Percentiles rank a stretch among this genome's conserved stretches.
These are phyloP conservation scores for Slavum lentiscoides DNA, from an alignment of 2,888 invertebrate genomes.

Conservation along the genomic window DNA sequence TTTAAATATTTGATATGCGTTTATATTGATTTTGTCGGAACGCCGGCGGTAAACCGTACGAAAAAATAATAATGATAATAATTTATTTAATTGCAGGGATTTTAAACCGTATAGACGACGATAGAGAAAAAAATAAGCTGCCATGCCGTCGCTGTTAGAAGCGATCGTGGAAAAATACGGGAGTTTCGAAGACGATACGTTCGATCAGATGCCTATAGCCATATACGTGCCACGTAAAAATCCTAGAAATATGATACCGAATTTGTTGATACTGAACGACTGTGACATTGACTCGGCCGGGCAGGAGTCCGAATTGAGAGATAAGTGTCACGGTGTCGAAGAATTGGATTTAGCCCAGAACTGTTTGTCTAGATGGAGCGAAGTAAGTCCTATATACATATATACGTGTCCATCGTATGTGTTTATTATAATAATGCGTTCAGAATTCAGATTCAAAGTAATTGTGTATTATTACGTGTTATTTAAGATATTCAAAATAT, in stretches of 20 bases:
- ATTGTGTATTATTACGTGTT: too few relatives aligned
- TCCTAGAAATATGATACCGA: slow-evolving; percentile 71
- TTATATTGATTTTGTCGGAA: too few relatives aligned
- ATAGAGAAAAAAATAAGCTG: not conserved
- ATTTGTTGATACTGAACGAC: slow-evolving; percentile 83
- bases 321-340: slow-evolving; percentile 85
- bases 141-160: slow-evolving; percentile 86
- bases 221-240: slow-evolving; percentile 85
- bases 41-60: too few relatives aligned
- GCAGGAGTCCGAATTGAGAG: slow-evolving; percentile 75
- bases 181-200: slow-evolving; percentile 63
- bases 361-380: slow-evolving; percentile 83
- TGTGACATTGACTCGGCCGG: slow-evolving; percentile 90
- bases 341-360: slow-evolving; percentile 94
- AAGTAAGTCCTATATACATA: slow-evolving; percentile 64
- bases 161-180: slow-evolving; percentile 87
- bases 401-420: too few relatives aligned
- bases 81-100: slow-evolving; percentile 2
- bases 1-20: too few relatives aligned
- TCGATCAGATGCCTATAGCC: slow-evolving; percentile 72
- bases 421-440: too few relatives aligned
- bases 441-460: too few relatives aligned
- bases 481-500: slow-evolving; percentile 77
- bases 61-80: not conserved
- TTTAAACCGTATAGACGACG: not conserved